Base-by-base conservation (phyloP, 1,140 invertebrate species). In the Formica selysi region DNA sequence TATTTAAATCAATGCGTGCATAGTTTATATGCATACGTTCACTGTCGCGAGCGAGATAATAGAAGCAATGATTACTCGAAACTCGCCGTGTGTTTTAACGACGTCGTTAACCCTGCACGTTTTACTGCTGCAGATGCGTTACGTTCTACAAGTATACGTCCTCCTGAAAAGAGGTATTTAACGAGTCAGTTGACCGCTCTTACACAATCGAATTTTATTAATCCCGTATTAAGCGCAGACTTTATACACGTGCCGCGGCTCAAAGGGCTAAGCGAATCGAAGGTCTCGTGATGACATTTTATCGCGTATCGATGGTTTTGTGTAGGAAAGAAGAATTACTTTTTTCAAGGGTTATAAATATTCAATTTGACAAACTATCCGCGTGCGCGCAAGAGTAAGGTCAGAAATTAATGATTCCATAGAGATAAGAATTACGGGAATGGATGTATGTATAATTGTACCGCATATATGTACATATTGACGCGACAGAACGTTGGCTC, bases 401-500 rank as follows among this genome's bases (percentile, higher is more conserved):
- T 3, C 7, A 4, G 41, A 59, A 59, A 54, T 44, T 13, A 5
- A 59, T 59, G 57, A 73, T 44, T 57, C 29, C 29, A 54, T 19
- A 13, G 44, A 48, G 38, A 83, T 70, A 71, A 81, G 48, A 51
- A 26, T 70, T 5, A 32, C 26, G 11, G 44, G 1, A 36, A 73
- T 44, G 57, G 67, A 41, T 38, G n/a, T 26, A 22, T 59, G n/a
- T 26, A 22, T 64, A 89, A 89, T 79, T 87, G 62, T 36, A 76
- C 62, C 59, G 6, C 22, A 22, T 26, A 48, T 38, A 51, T 51
- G 13, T 51, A 51, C 11, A 85, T 36, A 64, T 71, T 61, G 59
- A 36, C 16, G 54, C 44, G 85, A 73, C 78, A 22, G 65, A 6
- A 86, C 81, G 64, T 76, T 86, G 84, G 78, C 78, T 83, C 71